These are phyloP conservation scores for Argyrosomus japonicus DNA, from an alignment of 2,113 vertebrate species.

Conservation along the genomic window DNA sequence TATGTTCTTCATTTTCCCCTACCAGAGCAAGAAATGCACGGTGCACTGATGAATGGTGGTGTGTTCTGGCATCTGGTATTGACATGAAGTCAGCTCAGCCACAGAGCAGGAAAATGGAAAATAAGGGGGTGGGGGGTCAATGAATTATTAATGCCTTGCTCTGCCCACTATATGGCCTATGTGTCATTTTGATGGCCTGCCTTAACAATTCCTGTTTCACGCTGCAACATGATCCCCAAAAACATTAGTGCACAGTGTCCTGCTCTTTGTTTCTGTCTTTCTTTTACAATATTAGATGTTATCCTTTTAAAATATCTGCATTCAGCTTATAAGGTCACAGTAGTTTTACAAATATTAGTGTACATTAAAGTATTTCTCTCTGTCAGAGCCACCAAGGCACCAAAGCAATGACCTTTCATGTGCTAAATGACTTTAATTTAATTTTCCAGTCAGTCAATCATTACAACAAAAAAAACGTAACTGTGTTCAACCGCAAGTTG, in stretches of 20 bases:
- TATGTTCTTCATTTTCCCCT: constrained; percentile 10
- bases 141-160: constrained; percentile 73
- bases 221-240: constrained; percentile 23
- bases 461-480: constrained; percentile 21
- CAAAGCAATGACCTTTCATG: constrained; percentile 44
- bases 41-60: constrained; percentile 48
- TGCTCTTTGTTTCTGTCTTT: constrained; percentile 4
- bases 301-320: constrained; percentile 34
- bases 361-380: neutral
- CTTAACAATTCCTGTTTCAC: constrained; percentile 44
- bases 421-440: constrained; percentile 51
- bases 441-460: constrained; percentile 51
- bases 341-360: constrained; percentile 28
- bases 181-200: constrained; percentile 59
- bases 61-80: constrained; percentile 40
- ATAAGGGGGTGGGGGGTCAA: constrained; percentile 33
- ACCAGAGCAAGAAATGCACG: constrained; percentile 14
- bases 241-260: constrained; percentile 15
- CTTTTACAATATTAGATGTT: neutral
- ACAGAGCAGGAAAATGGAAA: constrained; percentile 60
- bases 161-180: constrained; percentile 62
- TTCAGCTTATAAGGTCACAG: constrained; percentile 40
- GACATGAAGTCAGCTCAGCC: constrained; percentile 50
- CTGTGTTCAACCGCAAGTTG: constrained; percentile 1
- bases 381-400: constrained; percentile 20